Base-by-base conservation (phyloP, 1,140 invertebrate species). In the Eumeta japonica region DNA sequence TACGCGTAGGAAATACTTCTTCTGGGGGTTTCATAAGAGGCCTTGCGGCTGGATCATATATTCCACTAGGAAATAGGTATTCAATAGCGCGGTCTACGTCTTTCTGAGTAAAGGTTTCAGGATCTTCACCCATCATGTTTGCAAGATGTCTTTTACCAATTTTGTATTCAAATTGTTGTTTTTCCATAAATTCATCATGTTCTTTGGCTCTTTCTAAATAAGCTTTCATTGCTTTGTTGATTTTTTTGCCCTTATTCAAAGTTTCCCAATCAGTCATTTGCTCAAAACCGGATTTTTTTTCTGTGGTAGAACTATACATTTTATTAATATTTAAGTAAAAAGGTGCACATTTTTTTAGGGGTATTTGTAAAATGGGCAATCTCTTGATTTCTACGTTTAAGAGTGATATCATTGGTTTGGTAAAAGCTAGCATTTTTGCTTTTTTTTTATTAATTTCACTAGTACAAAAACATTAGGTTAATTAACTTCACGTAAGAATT, bases 91-190 rank as follows among this genome's bases (percentile, higher is more conserved):
- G 80, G 79, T 97, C 82, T 10, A 97, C 81, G 65, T 97, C 88
- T 46, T 85, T 79, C 68, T 97, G 88, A 0, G 88, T 89, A 62
- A 98, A 91, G 7, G 79, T 84, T 46, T 92, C 86, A 1, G 86
- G 83, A 79, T 97, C 86, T 66, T 86, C 83, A 2, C 94, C 94
- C 96, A 99, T 99, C 82, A 99, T 98, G 67, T 98, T 98, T 3
- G 96, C 96, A 36, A 99, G 80, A 78, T 99, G 93, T 15, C 93
- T 76, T 66, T 90, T 92, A 9, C 97, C 96, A 56, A 94, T 85
- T 58, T 93, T 84, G 74, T 86, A 99, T 51, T 95, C 88, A 38
- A 82, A 55, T 31, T 81, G 78, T 72, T 97, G 84, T 45, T 84
- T 80, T 52, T 86, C 82, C 79, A 98, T 89, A 58, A 96, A 93